Base-by-base conservation (phyloP, 2,888 invertebrate genomes). In the Ligdia adustata region DNA sequence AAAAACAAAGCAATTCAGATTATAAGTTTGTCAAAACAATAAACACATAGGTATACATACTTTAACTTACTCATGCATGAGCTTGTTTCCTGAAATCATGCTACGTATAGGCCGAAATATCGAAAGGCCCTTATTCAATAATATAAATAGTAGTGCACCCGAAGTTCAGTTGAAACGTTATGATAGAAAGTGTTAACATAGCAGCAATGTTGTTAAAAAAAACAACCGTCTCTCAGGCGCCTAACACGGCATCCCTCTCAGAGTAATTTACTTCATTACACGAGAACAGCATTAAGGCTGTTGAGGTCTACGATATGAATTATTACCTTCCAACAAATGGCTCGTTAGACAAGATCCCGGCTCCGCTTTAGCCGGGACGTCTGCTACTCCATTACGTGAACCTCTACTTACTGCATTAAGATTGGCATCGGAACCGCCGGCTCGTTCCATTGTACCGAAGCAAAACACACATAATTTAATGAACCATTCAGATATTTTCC, bases 311-410 rank as follows among this genome's bases (percentile, higher is more conserved):
- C n/a, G 34, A 35, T 47, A 47, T 40, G 54, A 49, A 47, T 39
- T 55, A 60, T 52, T 55, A 62, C 48, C 41, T 29, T 51, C 29
- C 38, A 29, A 46, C 57, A 57, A 62, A 62, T 60, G 56, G 32
- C 63, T 66, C 55, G 66, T 68, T 64, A 69, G 43, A 48, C 44
- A 48, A 58, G 46, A 52, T 58, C 58, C 56, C 49, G 50, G 68
- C 69, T 72, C 71, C 69, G 70, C 68, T 70, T 69, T 58, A 65
- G 67, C 61, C 59, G 57, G 60, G 60, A 63, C 60, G 57, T 32
- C 62, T 66, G 72, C 72, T 80, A 74, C 81, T 76, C 72, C 64
- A 79, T 82, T 84, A 86, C 79, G 75, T 68, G 68, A 66, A 64
- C 66, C 68, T 65, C 69, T 66, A 69, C 72, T 71, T 76, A 75